These are phyloP conservation scores for Anableps anableps DNA, from an alignment of 2,797 vertebrate genomes.

Conservation along the genomic window DNA sequence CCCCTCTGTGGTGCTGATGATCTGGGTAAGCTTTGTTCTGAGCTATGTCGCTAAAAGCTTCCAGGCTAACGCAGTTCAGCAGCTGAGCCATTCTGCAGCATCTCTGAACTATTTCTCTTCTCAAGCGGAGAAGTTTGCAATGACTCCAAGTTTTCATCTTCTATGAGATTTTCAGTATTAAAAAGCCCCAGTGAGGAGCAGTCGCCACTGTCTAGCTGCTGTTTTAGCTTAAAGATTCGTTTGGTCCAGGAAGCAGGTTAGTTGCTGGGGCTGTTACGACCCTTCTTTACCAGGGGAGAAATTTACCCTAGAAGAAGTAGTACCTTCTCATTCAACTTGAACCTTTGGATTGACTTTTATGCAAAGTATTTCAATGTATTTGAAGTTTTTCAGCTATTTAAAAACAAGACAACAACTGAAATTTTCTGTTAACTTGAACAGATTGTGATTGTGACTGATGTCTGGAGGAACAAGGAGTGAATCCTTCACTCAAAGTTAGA, in stretches of 20 bases:
- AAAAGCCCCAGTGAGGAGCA: neutral
- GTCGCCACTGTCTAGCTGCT: neutral
- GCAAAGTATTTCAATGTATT: too few species aligned
- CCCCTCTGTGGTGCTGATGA: neutral
- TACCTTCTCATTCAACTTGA: neutral
- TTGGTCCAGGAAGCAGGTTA: neutral
- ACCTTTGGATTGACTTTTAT: too few species aligned
- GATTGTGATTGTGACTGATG: too few species aligned
- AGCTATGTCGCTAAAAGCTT: neutral
- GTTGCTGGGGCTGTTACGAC: neutral
- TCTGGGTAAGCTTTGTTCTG: neutral
- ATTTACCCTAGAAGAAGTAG: too few species aligned
- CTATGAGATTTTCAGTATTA: neutral
- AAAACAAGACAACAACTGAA: too few species aligned
- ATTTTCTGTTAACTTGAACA: too few species aligned
- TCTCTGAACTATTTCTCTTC: neutral
- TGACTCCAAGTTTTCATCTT: neutral
- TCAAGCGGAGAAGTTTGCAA: neutral
- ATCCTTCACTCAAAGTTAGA: too few species aligned
- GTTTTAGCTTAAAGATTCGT: neutral
- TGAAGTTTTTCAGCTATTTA: too few species aligned
- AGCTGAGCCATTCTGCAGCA: neutral
- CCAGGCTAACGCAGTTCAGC: neutral
- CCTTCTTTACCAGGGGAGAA: too few species aligned
- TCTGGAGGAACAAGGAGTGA: too few species aligned